Conservation (phyloP, 2,797 vertebrate species). For the Gymnothorax javanicus region DNA sequence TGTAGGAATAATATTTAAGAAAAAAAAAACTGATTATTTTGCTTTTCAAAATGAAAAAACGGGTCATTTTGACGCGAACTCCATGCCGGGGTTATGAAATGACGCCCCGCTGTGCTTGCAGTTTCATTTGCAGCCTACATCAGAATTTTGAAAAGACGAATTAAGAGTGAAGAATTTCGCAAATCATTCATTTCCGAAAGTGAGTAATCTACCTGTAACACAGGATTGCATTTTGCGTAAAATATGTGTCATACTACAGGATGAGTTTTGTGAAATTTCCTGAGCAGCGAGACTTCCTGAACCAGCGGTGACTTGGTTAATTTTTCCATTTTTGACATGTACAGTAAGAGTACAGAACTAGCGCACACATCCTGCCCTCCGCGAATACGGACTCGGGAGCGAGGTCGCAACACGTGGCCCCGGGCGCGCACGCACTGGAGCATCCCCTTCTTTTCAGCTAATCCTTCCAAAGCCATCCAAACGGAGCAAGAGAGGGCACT, state of each 20-base stretch:
- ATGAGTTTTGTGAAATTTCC: neutral
- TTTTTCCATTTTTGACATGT: neutral
- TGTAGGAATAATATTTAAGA: no score
- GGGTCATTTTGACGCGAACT: no score
- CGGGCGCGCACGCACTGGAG: conserved; percentile 19
- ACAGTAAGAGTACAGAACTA: neutral
- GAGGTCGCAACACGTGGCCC: conserved; percentile 36
- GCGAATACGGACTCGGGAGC: neutral
- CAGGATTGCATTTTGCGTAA: neutral
- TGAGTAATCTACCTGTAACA: neutral
- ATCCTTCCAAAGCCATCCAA: neutral
- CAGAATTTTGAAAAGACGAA: neutral
- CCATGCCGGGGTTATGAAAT: no score
- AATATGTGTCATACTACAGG: neutral
- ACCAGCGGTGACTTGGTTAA: neutral
- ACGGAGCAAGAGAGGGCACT: conserved; percentile 3
- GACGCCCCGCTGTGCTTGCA: neutral
- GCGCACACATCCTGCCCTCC: neutral
- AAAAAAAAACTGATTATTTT: no score
- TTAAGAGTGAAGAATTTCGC: neutral
- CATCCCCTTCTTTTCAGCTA: neutral
- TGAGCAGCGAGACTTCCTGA: neutral
- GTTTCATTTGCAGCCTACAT: neutral
- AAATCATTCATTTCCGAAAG: neutral
- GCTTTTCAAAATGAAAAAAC: no score